Conservation (phyloP, 1,140 invertebrate species). For the Drosophila burlai region DNA sequence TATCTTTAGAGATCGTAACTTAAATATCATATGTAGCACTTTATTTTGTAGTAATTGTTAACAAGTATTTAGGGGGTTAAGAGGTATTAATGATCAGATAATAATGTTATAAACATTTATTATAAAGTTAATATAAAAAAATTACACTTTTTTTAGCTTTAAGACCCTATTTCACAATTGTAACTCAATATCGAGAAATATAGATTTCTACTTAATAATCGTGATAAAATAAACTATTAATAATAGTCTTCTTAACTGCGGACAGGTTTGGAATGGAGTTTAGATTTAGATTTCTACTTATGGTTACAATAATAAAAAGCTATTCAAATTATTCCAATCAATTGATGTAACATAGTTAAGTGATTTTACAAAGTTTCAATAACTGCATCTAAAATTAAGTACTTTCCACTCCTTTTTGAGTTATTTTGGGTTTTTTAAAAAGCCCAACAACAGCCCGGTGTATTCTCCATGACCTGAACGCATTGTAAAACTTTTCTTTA, state of each 20-base stretch:
- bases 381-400: neutral
- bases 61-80: neutral
- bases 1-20: too few species aligned
- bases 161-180: neutral
- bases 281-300: too few species aligned
- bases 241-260: too few species aligned
- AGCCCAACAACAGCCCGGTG: neutral
- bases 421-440: neutral
- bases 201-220: too few species aligned
- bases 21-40: neutral
- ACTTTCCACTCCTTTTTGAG: neutral
- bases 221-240: too few species aligned
- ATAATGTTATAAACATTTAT: neutral
- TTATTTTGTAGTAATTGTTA: neutral
- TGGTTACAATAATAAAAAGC: too few species aligned
- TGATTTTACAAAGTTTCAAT: too few species aligned
- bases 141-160: neutral
- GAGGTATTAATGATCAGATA: neutral
- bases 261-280: too few species aligned
- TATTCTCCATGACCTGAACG: slow-evolving; percentile 30
- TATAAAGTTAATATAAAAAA: neutral
- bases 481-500: slow-evolving; percentile 42
- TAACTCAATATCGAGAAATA: neutral
- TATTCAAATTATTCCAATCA: too few species aligned
- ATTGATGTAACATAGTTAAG: too few species aligned